Conservation (phyloP, 2,888 invertebrate genomes). For the Protonemura montana region DNA sequence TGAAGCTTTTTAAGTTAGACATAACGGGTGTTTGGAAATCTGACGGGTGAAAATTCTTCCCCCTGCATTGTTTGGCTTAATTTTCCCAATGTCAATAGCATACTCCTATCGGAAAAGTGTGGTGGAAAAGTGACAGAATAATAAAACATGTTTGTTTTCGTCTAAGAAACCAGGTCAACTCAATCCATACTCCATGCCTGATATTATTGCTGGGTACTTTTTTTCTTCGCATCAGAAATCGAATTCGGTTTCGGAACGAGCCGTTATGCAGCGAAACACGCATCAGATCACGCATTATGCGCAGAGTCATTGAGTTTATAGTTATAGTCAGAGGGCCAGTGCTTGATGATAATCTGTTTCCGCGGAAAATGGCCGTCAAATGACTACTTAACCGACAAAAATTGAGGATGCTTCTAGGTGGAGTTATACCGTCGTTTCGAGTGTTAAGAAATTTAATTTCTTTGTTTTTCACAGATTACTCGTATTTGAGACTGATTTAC, state of each 20-base stretch:
- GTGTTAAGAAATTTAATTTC: too few species aligned
- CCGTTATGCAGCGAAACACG: neutral
- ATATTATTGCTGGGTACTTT: neutral
- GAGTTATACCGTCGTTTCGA: too few species aligned
- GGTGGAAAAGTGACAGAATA: constrained; percentile 4
- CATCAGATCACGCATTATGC: neutral
- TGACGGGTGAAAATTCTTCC: neutral
- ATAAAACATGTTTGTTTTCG: neutral
- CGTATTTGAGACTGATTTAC: too few species aligned
- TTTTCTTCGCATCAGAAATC: neutral
- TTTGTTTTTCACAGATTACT: too few species aligned
- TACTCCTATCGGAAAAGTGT: neutral
- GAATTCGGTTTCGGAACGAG: too few species aligned
- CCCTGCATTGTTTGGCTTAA: neutral
- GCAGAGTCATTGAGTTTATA: too few species aligned
- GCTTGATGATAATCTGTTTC: too few species aligned
- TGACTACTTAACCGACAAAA: too few species aligned
- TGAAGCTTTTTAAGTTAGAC: neutral
- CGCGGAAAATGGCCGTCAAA: too few species aligned
- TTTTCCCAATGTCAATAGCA: neutral
- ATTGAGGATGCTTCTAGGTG: too few species aligned
- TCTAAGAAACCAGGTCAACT: neutral
- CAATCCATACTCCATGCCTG: neutral
- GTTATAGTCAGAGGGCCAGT: too few species aligned
- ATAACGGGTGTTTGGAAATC: neutral